Conservation (phyloP, 2,797 vertebrate species). For the Coilia nasus region DNA sequence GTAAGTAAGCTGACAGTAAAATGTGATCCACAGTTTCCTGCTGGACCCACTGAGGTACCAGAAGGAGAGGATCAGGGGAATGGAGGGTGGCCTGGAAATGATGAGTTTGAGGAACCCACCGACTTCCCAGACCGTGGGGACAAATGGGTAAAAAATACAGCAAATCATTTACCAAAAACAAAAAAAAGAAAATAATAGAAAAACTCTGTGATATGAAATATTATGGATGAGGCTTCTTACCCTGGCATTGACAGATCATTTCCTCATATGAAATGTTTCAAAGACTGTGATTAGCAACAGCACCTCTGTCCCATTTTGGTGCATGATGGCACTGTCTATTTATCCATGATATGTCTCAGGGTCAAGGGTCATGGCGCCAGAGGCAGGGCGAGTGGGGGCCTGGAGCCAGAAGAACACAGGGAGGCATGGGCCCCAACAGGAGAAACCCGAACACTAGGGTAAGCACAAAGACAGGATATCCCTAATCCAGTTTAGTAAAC, state of each 20-base stretch:
- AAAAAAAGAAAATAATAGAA: neutral
- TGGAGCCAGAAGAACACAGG: neutral
- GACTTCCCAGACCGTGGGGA: neutral
- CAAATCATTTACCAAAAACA: neutral
- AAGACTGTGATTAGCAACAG: too few relatives aligned
- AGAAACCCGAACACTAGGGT: neutral
- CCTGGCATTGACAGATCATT: neutral
- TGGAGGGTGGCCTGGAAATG: neutral
- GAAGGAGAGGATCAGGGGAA: neutral
- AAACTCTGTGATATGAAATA: neutral
- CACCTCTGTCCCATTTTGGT: neutral
- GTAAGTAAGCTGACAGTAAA: neutral
- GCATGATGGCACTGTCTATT: neutral
- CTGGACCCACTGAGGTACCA: neutral
- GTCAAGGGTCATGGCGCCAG: neutral
- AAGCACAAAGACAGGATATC: neutral
- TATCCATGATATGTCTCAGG: neutral
- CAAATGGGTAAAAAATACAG: neutral
- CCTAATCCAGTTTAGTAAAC: neutral
- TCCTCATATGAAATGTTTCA: neutral
- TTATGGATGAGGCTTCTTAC: neutral
- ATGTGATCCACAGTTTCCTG: neutral
- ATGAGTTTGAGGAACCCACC: neutral
- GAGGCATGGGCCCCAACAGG: neutral
- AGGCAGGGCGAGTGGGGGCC: neutral